A percentile compares a stretch with the other conserved stretches of the same genome.
These are phyloP conservation scores for Parnassius glacialis DNA, from an alignment of 2,888 invertebrate genomes.

Conservation along the genomic window DNA sequence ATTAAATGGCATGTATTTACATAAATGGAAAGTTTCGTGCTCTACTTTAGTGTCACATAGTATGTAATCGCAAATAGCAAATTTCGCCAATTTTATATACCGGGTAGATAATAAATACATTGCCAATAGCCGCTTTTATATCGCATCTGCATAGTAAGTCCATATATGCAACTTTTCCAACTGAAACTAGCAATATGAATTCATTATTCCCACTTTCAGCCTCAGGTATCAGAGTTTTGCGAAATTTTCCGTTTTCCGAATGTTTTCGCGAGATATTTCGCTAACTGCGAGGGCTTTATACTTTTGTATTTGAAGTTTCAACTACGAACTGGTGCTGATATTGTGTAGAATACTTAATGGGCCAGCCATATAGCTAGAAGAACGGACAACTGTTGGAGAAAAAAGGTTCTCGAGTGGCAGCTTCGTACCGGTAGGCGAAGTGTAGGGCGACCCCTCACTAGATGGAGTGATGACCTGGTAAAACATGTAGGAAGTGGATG, in stretches of 20 bases:
- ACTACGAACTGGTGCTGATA: too few relatives aligned
- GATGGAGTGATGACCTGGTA: too few relatives aligned
- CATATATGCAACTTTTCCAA: constrained; percentile 14
- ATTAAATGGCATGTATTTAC: too few relatives aligned
- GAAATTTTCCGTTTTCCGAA: constrained; percentile 29
- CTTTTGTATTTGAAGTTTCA: too few relatives aligned
- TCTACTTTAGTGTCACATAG: not conserved
- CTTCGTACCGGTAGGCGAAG: too few relatives aligned
- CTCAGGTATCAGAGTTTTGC: constrained; percentile 30
- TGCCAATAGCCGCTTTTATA: constrained; percentile 7
- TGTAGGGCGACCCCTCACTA: too few relatives aligned
- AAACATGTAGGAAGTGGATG: too few relatives aligned
- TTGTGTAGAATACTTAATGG: too few relatives aligned
- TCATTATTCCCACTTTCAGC: constrained; percentile 38
- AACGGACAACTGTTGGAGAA: too few relatives aligned
- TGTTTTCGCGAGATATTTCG: constrained; percentile 30
- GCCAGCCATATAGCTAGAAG: too few relatives aligned
- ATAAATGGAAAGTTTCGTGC: not conserved
- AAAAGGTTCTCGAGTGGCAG: too few relatives aligned
- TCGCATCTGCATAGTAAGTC: constrained; percentile 1
- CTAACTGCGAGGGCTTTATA: not conserved
- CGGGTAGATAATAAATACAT: constrained; percentile 11
- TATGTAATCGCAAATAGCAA: constrained; percentile 14
- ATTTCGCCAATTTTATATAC: constrained; percentile 4
- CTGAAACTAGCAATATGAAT: constrained; percentile 37